Percentiles rank a stretch among this genome's conserved stretches.
Conservation (phyloP, 2,797 vertebrate genomes). For the Propithecus perrieri region DNA sequence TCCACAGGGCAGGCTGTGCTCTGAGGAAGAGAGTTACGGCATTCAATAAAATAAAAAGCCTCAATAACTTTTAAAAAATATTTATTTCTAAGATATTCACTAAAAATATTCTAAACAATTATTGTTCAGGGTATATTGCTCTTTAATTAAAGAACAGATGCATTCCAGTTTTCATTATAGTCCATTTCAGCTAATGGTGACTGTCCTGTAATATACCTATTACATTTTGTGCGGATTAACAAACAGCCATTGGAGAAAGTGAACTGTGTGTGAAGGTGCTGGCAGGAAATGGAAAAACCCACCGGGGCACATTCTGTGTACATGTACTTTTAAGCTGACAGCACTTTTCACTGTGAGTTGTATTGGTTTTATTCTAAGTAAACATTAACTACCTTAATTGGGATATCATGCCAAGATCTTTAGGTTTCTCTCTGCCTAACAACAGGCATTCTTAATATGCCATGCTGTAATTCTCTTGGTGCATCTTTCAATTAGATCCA, state of each 20-base stretch:
- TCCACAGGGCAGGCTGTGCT: neutral
- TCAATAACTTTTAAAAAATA: neutral
- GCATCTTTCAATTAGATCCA: neutral
- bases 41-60: neutral
- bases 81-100: neutral
- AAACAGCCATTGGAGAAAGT: neutral
- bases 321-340: neutral
- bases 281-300: neutral
- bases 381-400: slow-evolving; percentile 18
- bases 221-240: neutral
- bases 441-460: neutral
- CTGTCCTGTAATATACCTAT: neutral
- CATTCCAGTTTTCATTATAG: neutral
- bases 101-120: neutral
- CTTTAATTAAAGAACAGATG: neutral
- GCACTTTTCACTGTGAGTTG: neutral
- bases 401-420: neutral
- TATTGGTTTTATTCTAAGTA: neutral
- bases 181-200: neutral
- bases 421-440: neutral
- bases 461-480: neutral
- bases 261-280: neutral
- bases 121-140: neutral
- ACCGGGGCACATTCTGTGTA: neutral
- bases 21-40: too few relatives aligned